Evolutionary conservation across 2,888 invertebrate genomes (phyloP), one percentile per base, ranked within the genome.

Genomic region (Galeruca laticollis): DNA sequence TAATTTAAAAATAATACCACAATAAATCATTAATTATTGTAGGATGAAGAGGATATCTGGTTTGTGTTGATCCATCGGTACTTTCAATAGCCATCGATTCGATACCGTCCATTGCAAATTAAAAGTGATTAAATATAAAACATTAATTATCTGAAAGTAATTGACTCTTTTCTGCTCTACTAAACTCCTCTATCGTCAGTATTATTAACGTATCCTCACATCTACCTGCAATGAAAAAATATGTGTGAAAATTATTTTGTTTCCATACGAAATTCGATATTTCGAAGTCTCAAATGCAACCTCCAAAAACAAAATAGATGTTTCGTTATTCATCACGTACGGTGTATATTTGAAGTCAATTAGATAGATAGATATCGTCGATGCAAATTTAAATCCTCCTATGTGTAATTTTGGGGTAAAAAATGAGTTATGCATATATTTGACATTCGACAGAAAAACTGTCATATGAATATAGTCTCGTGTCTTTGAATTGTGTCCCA

Each of bases 91-190:
- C 59, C 59, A 20, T 49, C 66, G 51, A 33, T 66, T 47, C 66
- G 51, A 60, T 59, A 65, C 59, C 62, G 49, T 65, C 65, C 65
- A 65, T 65, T 59, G 65, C 65, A 21, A 65, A 65, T 66, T 59
- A 43, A 66, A 66, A 59, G 59, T 66, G 59, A 66, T 66, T 66
- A 66, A 66, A 60, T 47, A 60, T 59, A 59, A 66, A 66, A 66
- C 66, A 66, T 66, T 66, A 59, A 66, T 66, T 66, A 66, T 43
- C 66, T 66, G 66, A 59, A 66, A 66, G 51, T 66, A 66, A 66
- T 66, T 66, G 66, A 49, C 65, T 65, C 65, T 65, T 59, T 65
- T 65, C 65, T 65, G 66, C 51, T 66, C 51, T 59, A 66, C 49
- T 59, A 66, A 66, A 37, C 59, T 59, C 59, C 59, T 66, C 59